These are phyloP conservation scores for Ceramica pisi DNA, from an alignment of 2,888 invertebrate genomes.

Conservation along the genomic window DNA sequence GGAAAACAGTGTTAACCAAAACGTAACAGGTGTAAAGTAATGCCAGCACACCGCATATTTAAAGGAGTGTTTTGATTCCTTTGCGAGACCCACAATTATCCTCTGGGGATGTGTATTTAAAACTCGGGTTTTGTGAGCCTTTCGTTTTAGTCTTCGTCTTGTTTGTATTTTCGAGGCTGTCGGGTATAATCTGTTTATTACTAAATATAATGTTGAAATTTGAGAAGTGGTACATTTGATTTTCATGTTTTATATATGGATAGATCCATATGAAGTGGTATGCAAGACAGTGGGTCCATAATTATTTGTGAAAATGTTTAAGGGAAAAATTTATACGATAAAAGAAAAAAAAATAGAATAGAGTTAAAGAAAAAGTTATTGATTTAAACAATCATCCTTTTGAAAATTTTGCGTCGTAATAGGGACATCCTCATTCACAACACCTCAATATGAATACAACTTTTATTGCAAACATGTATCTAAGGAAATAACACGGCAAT, in stretches of 20 bases:
- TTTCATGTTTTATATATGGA: not conserved
- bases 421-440: not conserved
- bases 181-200: conserved; percentile 24
- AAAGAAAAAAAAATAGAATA: too few species aligned
- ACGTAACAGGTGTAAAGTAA: conserved; percentile 59
- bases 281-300: too few species aligned
- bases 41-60: conserved; percentile 51
- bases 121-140: conserved; percentile 53
- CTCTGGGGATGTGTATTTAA: conserved; percentile 61
- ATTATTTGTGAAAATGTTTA: not conserved
- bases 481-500: conserved; percentile 13
- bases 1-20: conserved; percentile 51
- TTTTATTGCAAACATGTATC: not conserved
- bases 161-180: conserved; percentile 39
- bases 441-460: not conserved
- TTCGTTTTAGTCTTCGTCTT: conserved; percentile 32
- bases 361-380: not conserved
- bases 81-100: conserved; percentile 55
- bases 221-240: not conserved
- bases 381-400: not conserved
- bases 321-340: not conserved
- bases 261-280: too few species aligned
- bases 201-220: not conserved
- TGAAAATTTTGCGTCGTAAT: not conserved
- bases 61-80: conserved; percentile 63